Base-by-base conservation (phyloP, 2,113 vertebrate genomes). In the Syngnathus typhle region DNA sequence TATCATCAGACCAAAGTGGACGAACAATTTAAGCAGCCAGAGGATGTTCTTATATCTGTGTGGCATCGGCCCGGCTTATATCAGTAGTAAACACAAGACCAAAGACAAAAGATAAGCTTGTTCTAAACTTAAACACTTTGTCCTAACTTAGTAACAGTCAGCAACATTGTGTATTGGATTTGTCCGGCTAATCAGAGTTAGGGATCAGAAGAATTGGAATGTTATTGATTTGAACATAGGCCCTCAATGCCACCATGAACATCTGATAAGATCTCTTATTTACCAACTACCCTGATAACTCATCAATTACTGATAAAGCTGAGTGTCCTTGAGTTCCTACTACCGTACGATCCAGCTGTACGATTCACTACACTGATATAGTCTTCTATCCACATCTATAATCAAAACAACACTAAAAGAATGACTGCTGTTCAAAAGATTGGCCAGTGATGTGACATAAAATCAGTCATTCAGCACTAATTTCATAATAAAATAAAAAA, bases 201-300 rank as follows among this genome's bases (percentile, higher is more conserved):
- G 70, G 82, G 85, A 92, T 92, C 88, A 88, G 85, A 87, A 79
- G 85, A 88, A 90, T 88, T 87, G 85, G 78, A 87, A 85, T 81
- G 86, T 84, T 91, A 92, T 91, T 83, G 90, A 91, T 91, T 85
- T 88, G 88, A 82, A 89, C 88, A 86, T 67, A 67, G 80, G 81
- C 76, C 82, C 77, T 90, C 86, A 85, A 85, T 90, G 88, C 83
- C 81, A 85, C 73, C 58, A 75, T 69, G 73, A 81, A 77, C 71
- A 61, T 36, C 69, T 70, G 89, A 91, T 92, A 91, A 71, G 75
- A 91, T 92, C 88, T 92, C 84, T 90, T 91, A 90, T 91, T 91
- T 90, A 89, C 89, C 85, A 85, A 80, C 79, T 69, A 69, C 70
- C 71, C 76, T 84, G 87, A 88, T 88, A 82, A 86, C 88, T 89